Percentiles rank a stretch among this genome's conserved stretches.
phyloP scores from a whole-genome alignment of 2,888 invertebrate genomes.

The Dasysyrphus tricinctus region DNA sequence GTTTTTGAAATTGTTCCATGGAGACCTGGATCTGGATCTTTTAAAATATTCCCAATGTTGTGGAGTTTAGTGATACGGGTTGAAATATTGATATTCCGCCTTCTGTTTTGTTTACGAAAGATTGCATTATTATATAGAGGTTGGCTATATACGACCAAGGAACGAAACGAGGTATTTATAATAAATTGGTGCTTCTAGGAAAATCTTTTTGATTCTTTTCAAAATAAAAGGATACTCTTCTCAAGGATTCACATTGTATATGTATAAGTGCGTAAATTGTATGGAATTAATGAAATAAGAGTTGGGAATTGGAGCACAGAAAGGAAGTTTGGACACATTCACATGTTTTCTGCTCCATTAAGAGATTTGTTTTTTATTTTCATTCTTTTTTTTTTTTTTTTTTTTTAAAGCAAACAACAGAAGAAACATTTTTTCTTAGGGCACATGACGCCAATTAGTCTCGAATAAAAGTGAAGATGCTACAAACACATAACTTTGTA shows the following conservation, averaged over 20 bases:
- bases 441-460: slow-evolving; percentile 52
- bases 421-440: slow-evolving; percentile 6
- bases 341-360: slow-evolving; percentile 30
- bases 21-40: slow-evolving; percentile 26
- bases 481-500: background rate
- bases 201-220: background rate
- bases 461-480: background rate
- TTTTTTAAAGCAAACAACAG: background rate
- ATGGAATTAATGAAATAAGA: slow-evolving; percentile 30
- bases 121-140: slow-evolving; percentile 36
- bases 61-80: slow-evolving; percentile 18
- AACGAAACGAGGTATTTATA: slow-evolving; percentile 28
- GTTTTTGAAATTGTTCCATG: slow-evolving; percentile 40
- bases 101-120: slow-evolving; percentile 22
- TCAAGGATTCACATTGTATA: slow-evolving; percentile 22
- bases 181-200: slow-evolving; percentile 38
- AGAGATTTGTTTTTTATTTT: slow-evolving; percentile 6
- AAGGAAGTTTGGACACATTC: background rate
- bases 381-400: slow-evolving; percentile 11
- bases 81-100: slow-evolving; percentile 47
- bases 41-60: slow-evolving; percentile 30
- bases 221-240: background rate
- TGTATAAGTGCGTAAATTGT: slow-evolving; percentile 5
- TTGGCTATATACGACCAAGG: background rate
- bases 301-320: slow-evolving; percentile 31